Evolutionary conservation across 2,888 invertebrate species (phyloP).

Genomic region (Mesorhabditis spiculigera): DNA sequence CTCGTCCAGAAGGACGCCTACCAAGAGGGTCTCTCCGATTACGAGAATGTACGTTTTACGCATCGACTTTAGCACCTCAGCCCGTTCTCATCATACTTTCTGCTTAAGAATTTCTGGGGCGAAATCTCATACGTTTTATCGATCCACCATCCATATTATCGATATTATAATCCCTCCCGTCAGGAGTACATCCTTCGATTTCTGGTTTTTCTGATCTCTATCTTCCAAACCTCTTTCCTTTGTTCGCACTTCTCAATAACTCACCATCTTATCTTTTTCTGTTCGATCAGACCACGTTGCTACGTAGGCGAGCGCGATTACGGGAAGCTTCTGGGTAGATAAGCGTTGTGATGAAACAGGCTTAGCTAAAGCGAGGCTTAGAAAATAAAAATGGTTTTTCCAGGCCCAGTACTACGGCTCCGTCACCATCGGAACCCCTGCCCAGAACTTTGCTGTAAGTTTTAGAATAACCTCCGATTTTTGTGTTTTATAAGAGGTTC

Average conservation of each 20-base stretch:
- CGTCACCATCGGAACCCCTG: slow-evolving; percentile 64
- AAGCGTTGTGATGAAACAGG: background rate
- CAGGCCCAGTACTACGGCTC: slow-evolving; percentile 65
- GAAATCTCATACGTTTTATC: background rate
- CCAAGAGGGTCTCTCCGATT: slow-evolving; percentile 44
- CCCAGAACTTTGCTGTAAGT: slow-evolving; percentile 65
- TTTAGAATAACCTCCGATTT: background rate
- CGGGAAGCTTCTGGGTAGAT: background rate
- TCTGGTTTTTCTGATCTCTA: slow-evolving; percentile 1
- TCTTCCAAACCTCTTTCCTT: background rate
- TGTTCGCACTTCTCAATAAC: background rate
- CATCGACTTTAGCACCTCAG: background rate
- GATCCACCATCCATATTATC: background rate
- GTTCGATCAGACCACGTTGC: too few relatives aligned
- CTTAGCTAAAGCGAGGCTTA: background rate
- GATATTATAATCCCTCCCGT: background rate
- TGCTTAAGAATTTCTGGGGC: background rate
- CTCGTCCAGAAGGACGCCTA: slow-evolving; percentile 18
- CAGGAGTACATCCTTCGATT: background rate
- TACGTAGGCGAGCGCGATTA: too few relatives aligned
- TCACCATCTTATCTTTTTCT: too few relatives aligned
- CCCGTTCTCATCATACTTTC: background rate
- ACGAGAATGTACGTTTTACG: slow-evolving; percentile 23
- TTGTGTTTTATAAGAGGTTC: too few relatives aligned
- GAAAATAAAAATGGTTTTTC: slow-evolving; percentile 8